phyloP scores from a whole-genome alignment of 2,113 vertebrate genomes.

The Arenaria interpres region DNA sequence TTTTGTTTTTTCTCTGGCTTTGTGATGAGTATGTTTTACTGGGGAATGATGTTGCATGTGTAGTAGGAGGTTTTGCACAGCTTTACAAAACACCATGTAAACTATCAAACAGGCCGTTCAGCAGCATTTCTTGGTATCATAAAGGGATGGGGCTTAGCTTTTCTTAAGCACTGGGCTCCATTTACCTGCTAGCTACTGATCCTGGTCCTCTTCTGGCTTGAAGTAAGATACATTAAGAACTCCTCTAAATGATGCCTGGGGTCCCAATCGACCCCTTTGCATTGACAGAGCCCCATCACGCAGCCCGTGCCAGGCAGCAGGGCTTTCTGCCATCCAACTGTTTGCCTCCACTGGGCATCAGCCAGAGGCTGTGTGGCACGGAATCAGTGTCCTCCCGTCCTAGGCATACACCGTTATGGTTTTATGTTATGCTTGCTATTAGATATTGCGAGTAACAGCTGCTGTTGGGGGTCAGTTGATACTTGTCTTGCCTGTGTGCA shows the following conservation, averaged over 20 bases:
- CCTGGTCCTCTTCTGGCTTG: background rate
- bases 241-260: background rate
- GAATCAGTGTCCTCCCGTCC: background rate
- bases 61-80: background rate
- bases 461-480: background rate
- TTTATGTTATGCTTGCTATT: background rate
- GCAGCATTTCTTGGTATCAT: background rate
- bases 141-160: background rate
- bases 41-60: background rate
- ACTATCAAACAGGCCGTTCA: background rate
- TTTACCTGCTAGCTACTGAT: background rate
- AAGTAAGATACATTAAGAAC: background rate
- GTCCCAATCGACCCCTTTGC: fast-evolving
- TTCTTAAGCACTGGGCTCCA: background rate
- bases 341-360: background rate
- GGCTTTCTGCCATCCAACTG: background rate
- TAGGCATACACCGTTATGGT: background rate
- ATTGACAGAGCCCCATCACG: background rate
- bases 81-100: background rate
- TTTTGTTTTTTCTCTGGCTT: background rate
- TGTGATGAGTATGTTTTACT: background rate
- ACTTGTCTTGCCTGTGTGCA: background rate
- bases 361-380: fast-evolving
- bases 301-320: background rate
- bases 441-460: background rate